phyloP scores from a whole-genome alignment of 2,113 vertebrate species.

The rat (Rattus norvegicus) region GRCr8 NC_086023.1:55935001-55935500 shows the following conservation, averaged over 20 bases:
- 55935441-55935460: background rate
- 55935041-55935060: background rate
- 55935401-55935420: background rate
- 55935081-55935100: background rate
- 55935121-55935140: too few species aligned
- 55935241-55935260: background rate
- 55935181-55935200: background rate
- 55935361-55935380: constrained; percentile 48
- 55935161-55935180: background rate
- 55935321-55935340: background rate
- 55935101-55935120: background rate
- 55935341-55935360: constrained; percentile 39
- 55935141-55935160: background rate
- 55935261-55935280: background rate
- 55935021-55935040: background rate
- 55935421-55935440: background rate
- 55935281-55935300: background rate
- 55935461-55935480: background rate
- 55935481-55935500: background rate
- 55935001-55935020: background rate
- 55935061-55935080: background rate
- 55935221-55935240: background rate
- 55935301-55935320: background rate
- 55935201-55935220: background rate
- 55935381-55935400: background rate